Base-by-base conservation (phyloP, 1,140 invertebrate genomes). In the Lycorma delicatula region DNA sequence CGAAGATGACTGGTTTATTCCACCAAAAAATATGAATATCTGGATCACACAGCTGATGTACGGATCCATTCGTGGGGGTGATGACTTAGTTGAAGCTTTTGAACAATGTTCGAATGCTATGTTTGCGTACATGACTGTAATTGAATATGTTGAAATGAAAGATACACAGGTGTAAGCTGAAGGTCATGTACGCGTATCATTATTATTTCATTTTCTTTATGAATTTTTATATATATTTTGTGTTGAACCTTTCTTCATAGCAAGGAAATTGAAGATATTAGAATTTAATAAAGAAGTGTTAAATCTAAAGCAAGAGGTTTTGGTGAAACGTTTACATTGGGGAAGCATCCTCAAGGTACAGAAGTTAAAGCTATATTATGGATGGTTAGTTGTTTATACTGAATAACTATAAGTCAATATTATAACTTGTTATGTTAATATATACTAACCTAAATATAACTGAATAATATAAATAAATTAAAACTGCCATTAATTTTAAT, bases 331-430 rank as follows among this genome's bases (percentile, higher is more conserved):
- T 98, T 98, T 75, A 78, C 82, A 67, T 78, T 97, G 51, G 83
- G 84, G 12, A 98, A 95, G 74, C 96, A 99, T 79, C 90, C 93
- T 11, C 95, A 97, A 75, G 95, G 93, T 16, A 91, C 93, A 22
- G 97, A 99, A 77, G 91, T 99, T 4, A 99, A 99, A 76, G 97
- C 97, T 20, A 99, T 99, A 60, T 99, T 97, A 27, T 99, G n/a
- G n/a, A n/a, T n/a, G n/a, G n/a, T n/a, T n/a, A n/a, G n/a, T n/a
- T n/a, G n/a, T n/a, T n/a, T n/a, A n/a, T n/a, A n/a, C n/a, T n/a
- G n/a, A n/a, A n/a, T n/a, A n/a, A n/a, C n/a, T n/a, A n/a, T n/a
- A n/a, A n/a, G n/a, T n/a, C n/a, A n/a, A n/a, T n/a, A n/a, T n/a
- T n/a, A n/a, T n/a, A n/a, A n/a, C n/a, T n/a, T n/a, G n/a, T n/a